Conservation (phyloP, 2,888 invertebrate species). For the Watsonalla binaria region DNA sequence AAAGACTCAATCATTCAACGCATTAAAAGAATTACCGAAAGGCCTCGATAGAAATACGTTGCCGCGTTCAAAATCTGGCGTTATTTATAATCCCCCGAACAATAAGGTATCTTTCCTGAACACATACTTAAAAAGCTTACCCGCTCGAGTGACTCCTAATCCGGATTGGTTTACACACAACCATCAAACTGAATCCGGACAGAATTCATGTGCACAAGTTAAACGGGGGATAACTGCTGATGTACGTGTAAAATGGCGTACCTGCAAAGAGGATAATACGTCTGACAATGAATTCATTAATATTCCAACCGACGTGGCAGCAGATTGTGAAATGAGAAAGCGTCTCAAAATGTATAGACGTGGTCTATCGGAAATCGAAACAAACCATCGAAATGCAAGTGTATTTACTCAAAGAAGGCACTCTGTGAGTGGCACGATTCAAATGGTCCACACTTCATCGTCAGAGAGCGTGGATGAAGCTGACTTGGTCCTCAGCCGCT, state of each 20-base stretch:
- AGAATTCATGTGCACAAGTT: slow-evolving; percentile 32
- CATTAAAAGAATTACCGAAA: slow-evolving; percentile 35
- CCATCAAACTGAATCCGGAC: slow-evolving; percentile 42
- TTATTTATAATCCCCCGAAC: slow-evolving; percentile 56
- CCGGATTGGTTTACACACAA: slow-evolving; percentile 64
- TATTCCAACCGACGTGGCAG: slow-evolving; percentile 61
- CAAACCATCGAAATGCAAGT: slow-evolving; percentile 37
- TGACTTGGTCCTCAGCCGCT: slow-evolving; percentile 68
- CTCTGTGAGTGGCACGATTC: slow-evolving; percentile 53
- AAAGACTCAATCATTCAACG: slow-evolving; percentile 66
- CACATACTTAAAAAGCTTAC: slow-evolving; percentile 75
- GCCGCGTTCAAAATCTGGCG: slow-evolving; percentile 61
- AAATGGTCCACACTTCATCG: slow-evolving; percentile 57
- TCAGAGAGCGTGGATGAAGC: slow-evolving; percentile 76
- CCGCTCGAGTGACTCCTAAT: slow-evolving; percentile 57
- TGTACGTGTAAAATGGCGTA: slow-evolving; percentile 35
- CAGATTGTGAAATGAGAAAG: slow-evolving; percentile 68
- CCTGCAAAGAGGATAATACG: slow-evolving; percentile 44
- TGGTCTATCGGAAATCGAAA: slow-evolving; percentile 67
- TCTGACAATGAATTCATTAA: slow-evolving; percentile 65
- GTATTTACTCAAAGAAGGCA: slow-evolving; percentile 55
- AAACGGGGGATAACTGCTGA: slow-evolving; percentile 38
- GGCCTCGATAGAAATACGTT: slow-evolving; percentile 33
- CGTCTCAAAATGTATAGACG: slow-evolving; percentile 73
- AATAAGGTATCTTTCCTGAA: slow-evolving; percentile 73